Conservation (phyloP, 2,888 invertebrate genomes). For the Hemithea aestivaria region DNA sequence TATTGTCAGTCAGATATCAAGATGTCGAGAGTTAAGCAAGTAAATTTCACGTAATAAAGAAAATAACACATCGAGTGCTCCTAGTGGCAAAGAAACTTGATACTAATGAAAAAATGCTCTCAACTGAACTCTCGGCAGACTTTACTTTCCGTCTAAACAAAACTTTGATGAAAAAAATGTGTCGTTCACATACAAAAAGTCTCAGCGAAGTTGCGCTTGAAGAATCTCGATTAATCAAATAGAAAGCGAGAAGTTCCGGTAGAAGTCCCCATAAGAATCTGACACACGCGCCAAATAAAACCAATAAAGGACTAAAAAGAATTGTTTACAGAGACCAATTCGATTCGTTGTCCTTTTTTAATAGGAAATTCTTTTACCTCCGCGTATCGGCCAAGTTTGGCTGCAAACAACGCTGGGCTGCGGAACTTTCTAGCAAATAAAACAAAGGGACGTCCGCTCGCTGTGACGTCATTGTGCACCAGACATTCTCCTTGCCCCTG, state of each 20-base stretch:
- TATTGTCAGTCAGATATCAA: too few relatives aligned
- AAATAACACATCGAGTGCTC: too few relatives aligned
- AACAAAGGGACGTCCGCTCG: constrained; percentile 52
- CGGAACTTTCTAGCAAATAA: constrained; percentile 58
- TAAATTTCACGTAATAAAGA: too few relatives aligned
- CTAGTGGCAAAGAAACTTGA: constrained; percentile 11
- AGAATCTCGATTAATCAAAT: constrained; percentile 18
- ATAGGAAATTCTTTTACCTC: constrained; percentile 67
- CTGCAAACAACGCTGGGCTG: constrained; percentile 40
- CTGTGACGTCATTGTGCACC: constrained; percentile 20
- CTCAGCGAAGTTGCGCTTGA: constrained; percentile 3
- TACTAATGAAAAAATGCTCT: constrained; percentile 24
- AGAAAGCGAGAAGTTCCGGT: constrained; percentile 14
- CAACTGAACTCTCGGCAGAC: constrained; percentile 14
- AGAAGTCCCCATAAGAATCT: constrained; percentile 36
- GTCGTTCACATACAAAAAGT: constrained; percentile 5
- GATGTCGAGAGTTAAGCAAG: too few relatives aligned
- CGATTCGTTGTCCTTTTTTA: constrained; percentile 63
- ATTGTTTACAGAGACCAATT: constrained; percentile 65
- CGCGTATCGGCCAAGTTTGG: constrained; percentile 50
- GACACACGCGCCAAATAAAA: constrained; percentile 58
- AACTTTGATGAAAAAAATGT: constrained; percentile 11
- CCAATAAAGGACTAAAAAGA: constrained; percentile 58
- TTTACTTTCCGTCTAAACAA: constrained; percentile 14
- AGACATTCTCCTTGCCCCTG: constrained; percentile 11